phyloP scores from a whole-genome alignment of 2,113 vertebrate genomes.

The Hyperopisus bebe region DNA sequence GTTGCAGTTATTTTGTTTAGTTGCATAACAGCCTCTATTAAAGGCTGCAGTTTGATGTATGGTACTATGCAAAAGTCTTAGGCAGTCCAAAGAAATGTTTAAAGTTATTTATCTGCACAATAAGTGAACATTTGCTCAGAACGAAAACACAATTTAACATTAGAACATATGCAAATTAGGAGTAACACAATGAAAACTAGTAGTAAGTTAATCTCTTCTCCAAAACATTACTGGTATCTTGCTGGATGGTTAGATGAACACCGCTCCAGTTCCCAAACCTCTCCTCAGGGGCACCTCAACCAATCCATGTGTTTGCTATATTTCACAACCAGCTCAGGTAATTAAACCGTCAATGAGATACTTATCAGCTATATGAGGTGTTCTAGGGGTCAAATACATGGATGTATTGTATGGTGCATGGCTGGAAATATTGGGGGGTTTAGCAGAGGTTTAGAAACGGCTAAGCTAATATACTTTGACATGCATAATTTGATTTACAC shows the following conservation, averaged over 20 bases:
- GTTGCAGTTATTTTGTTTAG: neutral
- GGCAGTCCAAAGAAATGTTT: neutral
- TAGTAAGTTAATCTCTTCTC: neutral
- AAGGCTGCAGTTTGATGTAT: neutral
- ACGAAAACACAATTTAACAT: neutral
- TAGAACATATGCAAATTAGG: neutral
- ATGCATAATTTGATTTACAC: neutral
- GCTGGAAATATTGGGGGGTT: neutral
- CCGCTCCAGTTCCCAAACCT: neutral
- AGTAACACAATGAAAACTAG: neutral
- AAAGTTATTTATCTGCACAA: neutral
- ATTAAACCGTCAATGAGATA: neutral
- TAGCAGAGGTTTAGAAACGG: neutral
- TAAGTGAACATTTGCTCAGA: neutral
- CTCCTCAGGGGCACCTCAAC: neutral
- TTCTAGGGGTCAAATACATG: too few relatives aligned
- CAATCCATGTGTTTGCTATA: neutral
- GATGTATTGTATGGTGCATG: neutral
- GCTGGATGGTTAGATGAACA: neutral
- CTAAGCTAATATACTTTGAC: neutral
- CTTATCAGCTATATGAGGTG: neutral
- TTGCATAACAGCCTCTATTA: neutral
- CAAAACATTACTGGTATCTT: neutral
- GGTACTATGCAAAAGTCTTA: neutral
- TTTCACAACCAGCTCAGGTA: neutral